Conservation (phyloP, 2,797 vertebrate species). For the Atherinosoma microstoma region DNA sequence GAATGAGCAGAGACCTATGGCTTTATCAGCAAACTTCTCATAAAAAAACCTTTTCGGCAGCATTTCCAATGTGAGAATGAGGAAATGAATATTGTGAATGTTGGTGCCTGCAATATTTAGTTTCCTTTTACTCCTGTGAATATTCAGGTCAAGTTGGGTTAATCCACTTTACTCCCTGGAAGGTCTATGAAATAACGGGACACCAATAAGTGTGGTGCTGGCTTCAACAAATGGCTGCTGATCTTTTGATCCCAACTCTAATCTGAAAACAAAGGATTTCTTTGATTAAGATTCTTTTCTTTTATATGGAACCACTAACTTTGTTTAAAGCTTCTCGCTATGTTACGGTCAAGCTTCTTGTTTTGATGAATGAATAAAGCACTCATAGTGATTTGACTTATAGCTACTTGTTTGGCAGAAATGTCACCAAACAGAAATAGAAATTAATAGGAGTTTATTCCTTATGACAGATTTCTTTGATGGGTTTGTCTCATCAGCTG, state of each 20-base stretch:
- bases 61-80: constrained; percentile 35
- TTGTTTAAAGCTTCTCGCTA: constrained; percentile 19
- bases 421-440: constrained; percentile 18
- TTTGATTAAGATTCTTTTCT: constrained; percentile 54
- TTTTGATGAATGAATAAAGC: constrained; percentile 14
- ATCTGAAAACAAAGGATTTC: constrained; percentile 61
- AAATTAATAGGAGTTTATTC: background rate
- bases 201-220: constrained; percentile 48
- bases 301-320: constrained; percentile 26
- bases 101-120: constrained; percentile 17
- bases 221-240: constrained; percentile 55
- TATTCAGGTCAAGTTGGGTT: constrained; percentile 53
- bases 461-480: constrained; percentile 15
- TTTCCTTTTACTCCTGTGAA: constrained; percentile 33
- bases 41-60: constrained; percentile 32
- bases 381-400: background rate
- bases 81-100: constrained; percentile 39
- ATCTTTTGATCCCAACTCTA: constrained; percentile 59
- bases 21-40: constrained; percentile 36
- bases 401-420: constrained; percentile 11
- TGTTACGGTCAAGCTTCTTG: constrained; percentile 10
- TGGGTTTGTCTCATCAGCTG: constrained; percentile 7
- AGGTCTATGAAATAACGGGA: constrained; percentile 53
- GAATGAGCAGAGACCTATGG: constrained; percentile 17
- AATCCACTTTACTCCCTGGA: constrained; percentile 64